Base-by-base conservation (phyloP, 2,797 vertebrate genomes). In the Novumbra hubbsi region DNA sequence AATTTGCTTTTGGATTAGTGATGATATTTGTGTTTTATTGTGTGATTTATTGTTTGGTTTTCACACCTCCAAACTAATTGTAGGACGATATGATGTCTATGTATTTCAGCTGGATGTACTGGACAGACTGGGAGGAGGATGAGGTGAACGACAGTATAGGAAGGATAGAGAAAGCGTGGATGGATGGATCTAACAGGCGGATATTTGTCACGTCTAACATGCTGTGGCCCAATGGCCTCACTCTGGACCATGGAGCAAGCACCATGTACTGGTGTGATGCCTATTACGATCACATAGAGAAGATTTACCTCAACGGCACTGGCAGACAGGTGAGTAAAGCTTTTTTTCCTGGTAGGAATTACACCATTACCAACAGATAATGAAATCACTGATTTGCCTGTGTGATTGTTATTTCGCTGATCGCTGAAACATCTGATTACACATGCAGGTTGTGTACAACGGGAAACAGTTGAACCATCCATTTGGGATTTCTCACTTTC, bases 91-190 rank as follows among this genome's bases (percentile, higher is more conserved):
- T 24, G n/a, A 27, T 60, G 55, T 60, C 14, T 48, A n/a, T 68
- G 66, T 45, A 21, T 68, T 78, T 12, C 84, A 99, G 98, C 72
- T 99, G 97, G 98, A 99, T 99, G 98, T 99, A 99, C 78, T 99
- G 98, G 98, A 99, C 98, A 16, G 98, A 99, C 92, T 99, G 98
- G 98, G 97, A 99, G 79, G 98, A 99, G 87, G 98, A 99, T 86
- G 96, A 98, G 80, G 95, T 98, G 83, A 97, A 98, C 68, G 96
- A 96, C 94, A 99, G 96, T 81, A 96, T 97, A 62, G 98, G 98
- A 75, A 94, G 98, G 86, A 99, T 99, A 73, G 98, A 99, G 88
- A 98, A 95, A 86, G 96, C 97, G 75, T 99, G 98, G 98, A 99
- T 99, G 98, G 95, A 99, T 1, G 98, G 98, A 73, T 94, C 94